Base-by-base conservation (phyloP, 2,888 invertebrate genomes). In the Dicyrtoma fusca region DNA sequence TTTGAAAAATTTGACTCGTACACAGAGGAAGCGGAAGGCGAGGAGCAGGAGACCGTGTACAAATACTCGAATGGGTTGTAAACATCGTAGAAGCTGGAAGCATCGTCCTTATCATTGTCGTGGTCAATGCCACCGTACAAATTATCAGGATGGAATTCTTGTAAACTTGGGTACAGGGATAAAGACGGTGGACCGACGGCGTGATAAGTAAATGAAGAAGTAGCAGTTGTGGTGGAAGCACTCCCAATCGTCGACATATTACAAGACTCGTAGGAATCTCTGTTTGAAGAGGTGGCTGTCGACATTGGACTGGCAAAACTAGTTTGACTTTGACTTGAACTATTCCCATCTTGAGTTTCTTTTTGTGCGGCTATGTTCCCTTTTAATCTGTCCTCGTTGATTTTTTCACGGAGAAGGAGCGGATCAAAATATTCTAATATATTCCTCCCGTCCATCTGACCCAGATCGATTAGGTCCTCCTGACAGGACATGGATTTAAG, bases 371-470 rank as follows among this genome's bases (percentile, higher is more conserved):
- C n/a, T n/a, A n/a, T n/a, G n/a, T n/a, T n/a, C n/a, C n/a, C n/a
- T n/a, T n/a, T n/a, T n/a, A n/a, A n/a, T n/a, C n/a, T n/a, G 34
- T 45, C 11, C 26, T 49, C 45, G 4, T 25, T 23, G 19, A 49
- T n/a, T 68, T 49, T 70, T 34, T 74, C 66, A 88, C 81, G 85
- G 61, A 85, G 87, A 81, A 92, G 86, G 83, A 94, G 86, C 62
- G 94, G 94, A 87, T 94, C 94, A 84, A 94, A 94, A 75, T 92
- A 92, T 84, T 94, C 92, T 81, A 94, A 85, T 81, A 94, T 90
- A 85, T 91, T 91, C 68, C 87, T 55, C 86, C 87, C 80, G 85
- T 87, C 77, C 85, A 84, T 75, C 83, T 85, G 80, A 85, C 86
- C 81, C 74, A 76, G 81, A 78, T 81, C 78, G 70, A 81, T 79